Base-by-base conservation (phyloP, 1,140 invertebrate species). In the Heliothis subflexa region DNA sequence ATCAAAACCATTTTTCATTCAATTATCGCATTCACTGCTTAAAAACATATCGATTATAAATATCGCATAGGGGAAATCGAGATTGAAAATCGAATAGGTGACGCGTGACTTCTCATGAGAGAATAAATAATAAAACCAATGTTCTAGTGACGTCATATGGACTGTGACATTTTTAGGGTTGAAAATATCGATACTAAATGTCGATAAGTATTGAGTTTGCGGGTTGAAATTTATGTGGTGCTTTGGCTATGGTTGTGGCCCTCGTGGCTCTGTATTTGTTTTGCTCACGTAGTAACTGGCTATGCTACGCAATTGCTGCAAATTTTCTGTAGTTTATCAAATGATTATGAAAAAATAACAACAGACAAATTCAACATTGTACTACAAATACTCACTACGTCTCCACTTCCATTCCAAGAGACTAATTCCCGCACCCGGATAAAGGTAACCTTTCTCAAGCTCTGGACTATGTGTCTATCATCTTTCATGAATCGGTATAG, bases 71-170 rank as follows among this genome's bases (percentile, higher is more conserved):
- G 3, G 7, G 9, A 14, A 55, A 54, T 72, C 70, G 70, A 72
- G 21, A n/a, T 66, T 40, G 62, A 57, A 57, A 45, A 72, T 72
- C 70, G 70, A 72, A 54, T 72, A 52, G 66, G n/a, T 14, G 14
- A 57, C 70, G 54, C 52, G 50, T 11, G 54, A 47, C 14, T 21
- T 16, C 70, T 47, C 54, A 47, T 18, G 40, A 47, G 64, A 50
- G 64, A 49, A 49, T 25, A 68, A 49, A 49, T 68, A 68, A 68
- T 68, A 50, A 68, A 68, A 68, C 7, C 64, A 45, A 16, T 68
- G 64, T 68, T 49, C 64, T 49, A 50, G 7, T 68, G 64, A 68
- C 64, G 64, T 68, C 18, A 49, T 45, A 49, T 49, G 45, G 12
- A 12, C 13, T 68, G 25, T 68, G 64, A 68, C 64, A 50, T 50